Percentiles rank a stretch among this genome's conserved stretches.
Conservation (phyloP, 2,113 vertebrate genomes). For the Nannobrachium achirus region DNA sequence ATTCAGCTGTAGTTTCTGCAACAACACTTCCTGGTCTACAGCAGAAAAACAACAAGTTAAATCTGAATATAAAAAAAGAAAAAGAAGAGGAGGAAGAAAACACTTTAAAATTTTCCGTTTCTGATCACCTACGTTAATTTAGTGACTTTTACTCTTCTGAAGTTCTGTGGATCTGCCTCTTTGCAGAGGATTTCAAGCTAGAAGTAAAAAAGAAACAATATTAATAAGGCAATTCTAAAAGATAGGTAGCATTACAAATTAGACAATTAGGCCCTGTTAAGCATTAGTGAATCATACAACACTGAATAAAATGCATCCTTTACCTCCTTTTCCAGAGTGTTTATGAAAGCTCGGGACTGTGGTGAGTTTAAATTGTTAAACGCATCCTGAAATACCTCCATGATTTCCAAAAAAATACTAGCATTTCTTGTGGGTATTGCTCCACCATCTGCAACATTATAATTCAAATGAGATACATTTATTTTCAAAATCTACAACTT, state of each 20-base stretch:
- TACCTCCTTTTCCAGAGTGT: constrained; percentile 55
- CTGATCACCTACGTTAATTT: constrained; percentile 57
- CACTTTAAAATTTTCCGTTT: not conserved
- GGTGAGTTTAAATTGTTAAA: constrained; percentile 49
- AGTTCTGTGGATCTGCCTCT: constrained; percentile 54
- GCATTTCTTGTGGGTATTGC: constrained; percentile 56
- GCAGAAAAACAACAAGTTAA: not conserved
- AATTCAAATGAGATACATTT: no score
- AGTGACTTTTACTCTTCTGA: constrained; percentile 49
- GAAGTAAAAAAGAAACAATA: constrained; percentile 15
- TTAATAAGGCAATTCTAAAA: no score
- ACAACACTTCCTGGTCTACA: constrained; percentile 60
- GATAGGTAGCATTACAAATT: no score
- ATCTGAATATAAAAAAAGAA: not conserved
- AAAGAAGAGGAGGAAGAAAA: not conserved
- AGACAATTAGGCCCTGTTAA: not conserved
- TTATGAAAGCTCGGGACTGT: constrained; percentile 38
- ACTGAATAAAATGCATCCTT: not conserved
- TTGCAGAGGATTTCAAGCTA: constrained; percentile 65
- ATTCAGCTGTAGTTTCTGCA: constrained; percentile 56
- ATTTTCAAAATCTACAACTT: no score
- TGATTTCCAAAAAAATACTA: constrained; percentile 62
- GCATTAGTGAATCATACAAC: not conserved
- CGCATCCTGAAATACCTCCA: not conserved
- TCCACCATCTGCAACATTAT: constrained; percentile 42